phyloP scores from a whole-genome alignment of 2,113 vertebrate species.

The Chunga burmeisteri region DNA sequence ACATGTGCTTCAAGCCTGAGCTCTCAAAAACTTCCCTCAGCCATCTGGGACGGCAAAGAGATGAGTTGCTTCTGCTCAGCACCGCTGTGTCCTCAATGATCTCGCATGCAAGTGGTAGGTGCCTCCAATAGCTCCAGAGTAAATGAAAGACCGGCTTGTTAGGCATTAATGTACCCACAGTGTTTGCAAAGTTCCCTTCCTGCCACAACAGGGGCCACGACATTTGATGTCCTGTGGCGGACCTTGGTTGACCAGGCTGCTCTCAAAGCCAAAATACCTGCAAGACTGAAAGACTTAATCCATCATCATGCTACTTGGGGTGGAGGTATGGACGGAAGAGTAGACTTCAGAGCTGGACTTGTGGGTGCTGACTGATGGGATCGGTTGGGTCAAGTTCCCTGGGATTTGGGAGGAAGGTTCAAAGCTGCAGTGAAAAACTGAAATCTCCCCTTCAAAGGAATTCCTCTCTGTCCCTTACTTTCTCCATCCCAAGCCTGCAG shows the following conservation, averaged over 20 bases:
- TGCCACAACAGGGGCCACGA: neutral
- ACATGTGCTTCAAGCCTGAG: neutral
- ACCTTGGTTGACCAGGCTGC: neutral
- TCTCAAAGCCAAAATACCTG: slow-evolving; percentile 6
- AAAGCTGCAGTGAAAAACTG: slow-evolving; percentile 4
- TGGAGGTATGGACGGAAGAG: neutral
- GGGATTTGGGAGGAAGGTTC: slow-evolving; percentile 38
- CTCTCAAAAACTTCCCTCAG: neutral
- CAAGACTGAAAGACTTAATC: slow-evolving; percentile 17
- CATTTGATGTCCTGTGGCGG: neutral
- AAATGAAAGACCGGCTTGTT: fast-evolving
- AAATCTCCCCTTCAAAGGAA: slow-evolving; percentile 33
- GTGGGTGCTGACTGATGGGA: slow-evolving; percentile 42
- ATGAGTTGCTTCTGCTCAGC: neutral
- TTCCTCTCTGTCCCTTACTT: neutral
- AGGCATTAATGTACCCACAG: fast-evolving
- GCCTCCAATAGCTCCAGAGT: neutral
- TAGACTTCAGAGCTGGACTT: neutral
- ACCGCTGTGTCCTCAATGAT: neutral
- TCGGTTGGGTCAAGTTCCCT: neutral
- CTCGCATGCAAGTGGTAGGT: fast-evolving
- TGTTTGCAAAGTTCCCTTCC: neutral
- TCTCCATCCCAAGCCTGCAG: neutral
- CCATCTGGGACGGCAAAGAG: neutral
- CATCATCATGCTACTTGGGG: neutral